phyloP scores from a whole-genome alignment of 2,797 vertebrate species.

The Acridotheres tristis region DNA sequence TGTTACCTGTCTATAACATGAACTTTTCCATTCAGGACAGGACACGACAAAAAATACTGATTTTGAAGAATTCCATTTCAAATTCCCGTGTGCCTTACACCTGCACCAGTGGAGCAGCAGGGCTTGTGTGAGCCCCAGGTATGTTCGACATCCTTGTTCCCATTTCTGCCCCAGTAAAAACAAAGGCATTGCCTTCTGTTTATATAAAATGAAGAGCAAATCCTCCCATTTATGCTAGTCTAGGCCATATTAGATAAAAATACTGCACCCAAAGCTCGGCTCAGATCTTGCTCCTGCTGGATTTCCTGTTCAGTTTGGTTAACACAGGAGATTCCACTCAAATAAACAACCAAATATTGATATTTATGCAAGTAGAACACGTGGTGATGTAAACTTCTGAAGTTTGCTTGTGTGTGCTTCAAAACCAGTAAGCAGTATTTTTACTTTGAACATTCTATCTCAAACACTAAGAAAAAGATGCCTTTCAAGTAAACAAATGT shows the following conservation, averaged over 20 bases:
- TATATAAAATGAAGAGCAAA: not conserved
- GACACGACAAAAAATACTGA: not conserved
- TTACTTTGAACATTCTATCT: conserved; percentile 32
- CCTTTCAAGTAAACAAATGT: conserved; percentile 27
- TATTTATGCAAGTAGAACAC: not conserved
- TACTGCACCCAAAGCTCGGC: not conserved
- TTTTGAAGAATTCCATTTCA: not conserved
- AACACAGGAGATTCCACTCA: not conserved
- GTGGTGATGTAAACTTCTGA: not conserved
- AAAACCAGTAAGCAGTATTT: not conserved
- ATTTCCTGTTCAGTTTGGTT: not conserved
- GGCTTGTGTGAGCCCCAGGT: not conserved
- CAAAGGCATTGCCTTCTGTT: not conserved
- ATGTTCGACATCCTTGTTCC: not conserved
- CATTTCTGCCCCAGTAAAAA: not conserved
- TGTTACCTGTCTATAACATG: no score
- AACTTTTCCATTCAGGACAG: not conserved
- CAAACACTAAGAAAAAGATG: not conserved
- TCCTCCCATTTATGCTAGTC: not conserved
- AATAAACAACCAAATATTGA: not conserved
- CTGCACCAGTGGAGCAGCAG: not conserved
- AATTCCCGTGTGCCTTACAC: not conserved
- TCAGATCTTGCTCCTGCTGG: not conserved
- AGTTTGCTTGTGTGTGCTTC: not conserved
- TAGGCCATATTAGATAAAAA: not conserved